Conservation (phyloP, 2,797 vertebrate genomes). For the Thunnus albacares region DNA sequence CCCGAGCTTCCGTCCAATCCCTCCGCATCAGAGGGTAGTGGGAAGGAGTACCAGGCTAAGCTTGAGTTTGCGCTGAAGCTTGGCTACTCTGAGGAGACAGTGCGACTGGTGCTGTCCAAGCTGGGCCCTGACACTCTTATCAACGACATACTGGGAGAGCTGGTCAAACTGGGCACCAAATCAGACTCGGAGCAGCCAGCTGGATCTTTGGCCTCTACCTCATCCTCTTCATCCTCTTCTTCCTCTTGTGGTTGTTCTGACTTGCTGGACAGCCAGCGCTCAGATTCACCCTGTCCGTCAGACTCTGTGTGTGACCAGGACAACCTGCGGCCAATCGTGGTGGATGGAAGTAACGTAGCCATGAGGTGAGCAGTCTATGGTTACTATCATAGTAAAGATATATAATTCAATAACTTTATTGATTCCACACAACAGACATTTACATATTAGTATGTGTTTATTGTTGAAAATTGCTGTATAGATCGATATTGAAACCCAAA, state of each 20-base stretch:
- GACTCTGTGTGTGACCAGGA: conserved; percentile 89
- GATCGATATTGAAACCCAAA: background rate
- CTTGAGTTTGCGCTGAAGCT: conserved; percentile 98
- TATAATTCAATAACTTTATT: background rate
- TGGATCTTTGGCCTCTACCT: conserved; percentile 64
- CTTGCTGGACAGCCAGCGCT: conserved; percentile 87
- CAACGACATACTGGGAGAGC: conserved; percentile 97
- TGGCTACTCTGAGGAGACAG: conserved; percentile 95
- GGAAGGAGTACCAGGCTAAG: conserved; percentile 93
- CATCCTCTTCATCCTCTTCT: conserved; percentile 80
- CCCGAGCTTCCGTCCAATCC: conserved; percentile 46
- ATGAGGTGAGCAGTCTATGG: conserved; percentile 90
- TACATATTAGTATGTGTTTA: background rate
- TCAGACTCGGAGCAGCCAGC: conserved; percentile 88
- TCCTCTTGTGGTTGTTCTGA: conserved; percentile 86
- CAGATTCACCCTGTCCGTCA: conserved; percentile 90
- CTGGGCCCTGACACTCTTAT: conserved; percentile 95
- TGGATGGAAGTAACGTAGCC: conserved; percentile 98
- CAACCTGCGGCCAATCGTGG: conserved; percentile 94
- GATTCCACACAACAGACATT: background rate
- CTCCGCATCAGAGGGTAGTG: background rate
- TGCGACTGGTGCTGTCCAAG: conserved; percentile 95
- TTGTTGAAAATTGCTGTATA: background rate
- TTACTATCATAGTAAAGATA: background rate
- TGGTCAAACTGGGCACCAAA: conserved; percentile 97